phyloP scores from a whole-genome alignment of 2,797 vertebrate species.

The Natrix natrix region DNA sequence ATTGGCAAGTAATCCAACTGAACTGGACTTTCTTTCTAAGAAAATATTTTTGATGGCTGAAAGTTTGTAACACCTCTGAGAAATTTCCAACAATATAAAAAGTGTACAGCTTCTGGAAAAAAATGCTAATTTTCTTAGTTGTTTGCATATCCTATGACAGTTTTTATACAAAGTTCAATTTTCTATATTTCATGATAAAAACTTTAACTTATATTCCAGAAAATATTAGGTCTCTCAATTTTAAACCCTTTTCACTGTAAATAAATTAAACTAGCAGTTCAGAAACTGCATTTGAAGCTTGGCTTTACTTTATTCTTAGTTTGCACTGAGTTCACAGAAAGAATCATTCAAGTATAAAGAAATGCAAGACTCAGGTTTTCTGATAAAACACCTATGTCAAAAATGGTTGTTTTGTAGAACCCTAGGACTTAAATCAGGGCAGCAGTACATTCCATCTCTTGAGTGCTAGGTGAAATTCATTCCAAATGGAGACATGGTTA shows the following conservation, averaged over 20 bases:
- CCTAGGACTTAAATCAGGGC: slow-evolving; percentile 49
- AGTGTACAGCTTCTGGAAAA: slow-evolving; percentile 36
- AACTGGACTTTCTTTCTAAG: neutral
- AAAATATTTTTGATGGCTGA: neutral
- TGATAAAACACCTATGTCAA: slow-evolving; percentile 59
- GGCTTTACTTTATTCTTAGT: slow-evolving; percentile 67
- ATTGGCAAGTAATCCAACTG: neutral
- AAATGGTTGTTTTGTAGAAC: slow-evolving; percentile 72
- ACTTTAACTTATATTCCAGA: slow-evolving; percentile 42
- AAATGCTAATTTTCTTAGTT: slow-evolving; percentile 26
- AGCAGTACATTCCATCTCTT: slow-evolving; percentile 65
- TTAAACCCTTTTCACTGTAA: slow-evolving; percentile 59
- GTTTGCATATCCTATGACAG: slow-evolving; percentile 5
- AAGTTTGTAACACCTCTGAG: neutral
- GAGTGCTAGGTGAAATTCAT: slow-evolving; percentile 54
- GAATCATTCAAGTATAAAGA: slow-evolving; percentile 70
- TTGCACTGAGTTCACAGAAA: slow-evolving; percentile 68
- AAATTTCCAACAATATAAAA: slow-evolving; percentile 23
- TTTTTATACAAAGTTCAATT: slow-evolving; percentile 50
- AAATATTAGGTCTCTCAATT: slow-evolving; percentile 54
- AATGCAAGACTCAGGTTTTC: slow-evolving; percentile 56
- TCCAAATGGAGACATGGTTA: slow-evolving; percentile 60
- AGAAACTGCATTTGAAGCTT: slow-evolving; percentile 69
- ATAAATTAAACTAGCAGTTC: slow-evolving; percentile 73
- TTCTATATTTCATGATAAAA: slow-evolving; percentile 51